A percentile compares a stretch with the other conserved stretches of the same genome.
These are phyloP conservation scores for Ornithoptera alexandrae DNA, from an alignment of 2,888 invertebrate genomes.

Conservation along the genomic window DNA sequence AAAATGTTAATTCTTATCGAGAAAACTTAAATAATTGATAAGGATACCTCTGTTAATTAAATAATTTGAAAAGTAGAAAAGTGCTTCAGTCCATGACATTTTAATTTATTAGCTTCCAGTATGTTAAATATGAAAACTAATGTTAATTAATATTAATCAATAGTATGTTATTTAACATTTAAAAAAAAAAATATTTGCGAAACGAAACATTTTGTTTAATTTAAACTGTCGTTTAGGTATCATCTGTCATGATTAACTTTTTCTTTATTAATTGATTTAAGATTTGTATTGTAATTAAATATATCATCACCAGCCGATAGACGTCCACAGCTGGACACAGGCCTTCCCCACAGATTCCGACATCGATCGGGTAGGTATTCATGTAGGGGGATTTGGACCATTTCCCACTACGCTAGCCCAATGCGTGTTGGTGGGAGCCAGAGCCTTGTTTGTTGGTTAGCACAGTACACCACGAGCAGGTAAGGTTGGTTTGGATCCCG, in stretches of 20 bases:
- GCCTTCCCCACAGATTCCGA: no score
- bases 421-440: no score
- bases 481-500: no score
- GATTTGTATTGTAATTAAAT: not conserved
- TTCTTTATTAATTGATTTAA: not conserved
- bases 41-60: not conserved
- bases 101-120: constrained; percentile 2
- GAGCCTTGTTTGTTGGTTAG: no score
- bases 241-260: not conserved
- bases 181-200: not conserved
- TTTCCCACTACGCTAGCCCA: no score
- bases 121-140: constrained; percentile 27
- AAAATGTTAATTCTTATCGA: not conserved
- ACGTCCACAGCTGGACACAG: no score
- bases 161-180: not conserved
- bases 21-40: constrained; percentile 3
- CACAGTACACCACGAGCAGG: no score
- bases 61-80: not conserved
- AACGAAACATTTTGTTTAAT: not conserved
- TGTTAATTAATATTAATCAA: constrained; percentile 2
- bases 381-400: no score
- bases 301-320: no score
- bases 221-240: not conserved
- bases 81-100: not conserved
- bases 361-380: no score